Conservation (phyloP, 1,140 invertebrate genomes). For the Drosophila aff. region DNA sequence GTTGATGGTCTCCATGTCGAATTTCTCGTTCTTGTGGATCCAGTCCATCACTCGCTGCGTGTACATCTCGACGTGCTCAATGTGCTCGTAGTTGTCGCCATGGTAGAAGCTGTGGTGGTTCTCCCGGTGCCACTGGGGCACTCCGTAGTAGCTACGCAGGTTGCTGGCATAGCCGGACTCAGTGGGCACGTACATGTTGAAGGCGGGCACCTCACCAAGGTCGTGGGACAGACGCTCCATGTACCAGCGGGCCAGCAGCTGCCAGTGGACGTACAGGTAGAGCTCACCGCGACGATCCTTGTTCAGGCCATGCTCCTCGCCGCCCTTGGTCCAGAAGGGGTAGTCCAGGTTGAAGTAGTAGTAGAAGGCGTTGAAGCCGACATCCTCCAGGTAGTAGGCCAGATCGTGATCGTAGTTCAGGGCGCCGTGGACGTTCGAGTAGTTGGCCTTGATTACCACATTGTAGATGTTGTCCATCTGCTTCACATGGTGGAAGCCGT, state of each 20-base stretch:
- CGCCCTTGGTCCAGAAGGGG: conserved; percentile 86
- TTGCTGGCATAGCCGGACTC: conserved; percentile 87
- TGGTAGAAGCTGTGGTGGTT: conserved; percentile 86
- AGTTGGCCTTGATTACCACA: conserved; percentile 87
- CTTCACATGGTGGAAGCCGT: conserved; percentile 85
- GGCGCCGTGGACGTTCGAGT: conserved; percentile 86
- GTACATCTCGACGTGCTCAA: conserved; percentile 85
- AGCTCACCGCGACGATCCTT: conserved; percentile 87
- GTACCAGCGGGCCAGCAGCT: conserved; percentile 88
- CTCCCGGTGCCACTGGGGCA: conserved; percentile 87
- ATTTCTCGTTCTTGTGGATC: conserved; percentile 87
- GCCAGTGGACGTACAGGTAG: conserved; percentile 87
- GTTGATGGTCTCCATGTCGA: conserved; percentile 86
- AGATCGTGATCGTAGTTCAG: conserved; percentile 86
- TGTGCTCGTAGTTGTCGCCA: conserved; percentile 85
- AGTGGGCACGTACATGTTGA: conserved; percentile 86
- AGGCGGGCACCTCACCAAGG: conserved; percentile 87
- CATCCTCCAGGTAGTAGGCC: conserved; percentile 89
- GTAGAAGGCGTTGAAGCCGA: conserved; percentile 89
- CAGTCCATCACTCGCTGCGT: conserved; percentile 88
- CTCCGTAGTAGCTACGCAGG: conserved; percentile 87
- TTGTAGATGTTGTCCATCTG: conserved; percentile 85
- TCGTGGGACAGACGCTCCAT: conserved; percentile 88
- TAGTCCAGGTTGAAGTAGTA: conserved; percentile 86
- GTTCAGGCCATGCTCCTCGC: conserved; percentile 85